Conservation (phyloP, 2,797 vertebrate genomes). For the Coracias cyanogaster region DNA sequence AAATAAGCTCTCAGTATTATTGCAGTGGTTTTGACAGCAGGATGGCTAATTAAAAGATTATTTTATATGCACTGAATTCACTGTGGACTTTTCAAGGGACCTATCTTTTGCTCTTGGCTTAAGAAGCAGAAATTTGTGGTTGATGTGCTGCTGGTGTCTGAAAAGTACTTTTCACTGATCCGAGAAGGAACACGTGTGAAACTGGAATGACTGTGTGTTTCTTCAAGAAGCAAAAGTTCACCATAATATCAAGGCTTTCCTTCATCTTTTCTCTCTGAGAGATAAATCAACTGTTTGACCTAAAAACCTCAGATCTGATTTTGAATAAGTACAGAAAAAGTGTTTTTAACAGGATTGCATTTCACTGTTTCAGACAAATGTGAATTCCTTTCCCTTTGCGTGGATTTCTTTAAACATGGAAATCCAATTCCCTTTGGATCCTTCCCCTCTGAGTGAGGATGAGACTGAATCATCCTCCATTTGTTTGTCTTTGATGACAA, state of each 20-base stretch:
- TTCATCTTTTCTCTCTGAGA: neutral
- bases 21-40: neutral
- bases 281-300: neutral
- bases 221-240: neutral
- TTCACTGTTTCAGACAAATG: neutral
- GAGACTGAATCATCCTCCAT: conserved; percentile 37
- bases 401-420: neutral
- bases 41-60: neutral
- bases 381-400: neutral
- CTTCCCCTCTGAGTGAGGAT: neutral
- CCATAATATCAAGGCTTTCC: neutral
- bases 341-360: neutral
- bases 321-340: neutral
- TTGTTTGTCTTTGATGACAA: conserved; percentile 51
- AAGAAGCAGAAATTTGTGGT: neutral
- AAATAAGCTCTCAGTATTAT: neutral
- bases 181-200: neutral
- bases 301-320: neutral
- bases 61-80: neutral
- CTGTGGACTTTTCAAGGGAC: neutral
- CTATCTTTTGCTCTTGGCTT: neutral
- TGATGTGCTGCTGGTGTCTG: neutral
- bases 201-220: neutral
- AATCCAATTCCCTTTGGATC: conserved; percentile 46
- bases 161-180: neutral